phyloP scores from a whole-genome alignment of 2,888 invertebrate species.

The Colletes collaris region DNA sequence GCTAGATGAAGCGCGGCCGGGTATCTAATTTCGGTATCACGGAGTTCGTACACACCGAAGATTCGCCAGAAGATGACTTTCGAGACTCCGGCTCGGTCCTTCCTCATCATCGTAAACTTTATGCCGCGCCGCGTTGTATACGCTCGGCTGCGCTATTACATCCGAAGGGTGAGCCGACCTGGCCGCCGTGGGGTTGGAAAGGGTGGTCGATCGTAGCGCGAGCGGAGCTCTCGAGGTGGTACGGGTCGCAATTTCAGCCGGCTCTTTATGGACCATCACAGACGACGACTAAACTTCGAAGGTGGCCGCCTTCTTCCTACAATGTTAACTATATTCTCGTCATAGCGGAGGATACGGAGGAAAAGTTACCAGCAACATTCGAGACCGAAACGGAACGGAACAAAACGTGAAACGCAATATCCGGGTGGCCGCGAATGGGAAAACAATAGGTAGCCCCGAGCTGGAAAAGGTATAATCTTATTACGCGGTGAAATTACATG shows the following conservation, averaged over 20 bases:
- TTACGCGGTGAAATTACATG: conserved; percentile 61
- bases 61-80: conserved; percentile 59
- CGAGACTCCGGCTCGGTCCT: conserved; percentile 56
- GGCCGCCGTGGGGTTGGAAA: conserved; percentile 1
- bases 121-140: conserved; percentile 66
- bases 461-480: conserved; percentile 54
- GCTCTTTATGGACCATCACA: conserved; percentile 71
- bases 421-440: conserved; percentile 37
- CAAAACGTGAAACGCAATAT: conserved; percentile 34
- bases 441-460: conserved; percentile 43
- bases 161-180: conserved; percentile 49
- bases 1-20: conserved; percentile 32
- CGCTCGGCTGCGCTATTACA: conserved; percentile 60
- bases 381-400: background rate
- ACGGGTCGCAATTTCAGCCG: conserved; percentile 67
- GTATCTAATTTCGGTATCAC: conserved; percentile 55
- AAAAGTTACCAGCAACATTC: conserved; percentile 31
- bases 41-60: conserved; percentile 15
- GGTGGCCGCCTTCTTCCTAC: conserved; percentile 46
- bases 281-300: conserved; percentile 64
- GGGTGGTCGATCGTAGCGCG: conserved; percentile 10
- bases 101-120: conserved; percentile 75
- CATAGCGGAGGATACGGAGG: background rate
- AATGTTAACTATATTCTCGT: conserved; percentile 29
- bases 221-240: conserved; percentile 45